phyloP scores from a whole-genome alignment of 2,797 vertebrate species.

The Pyrocephalus nanus region DNA sequence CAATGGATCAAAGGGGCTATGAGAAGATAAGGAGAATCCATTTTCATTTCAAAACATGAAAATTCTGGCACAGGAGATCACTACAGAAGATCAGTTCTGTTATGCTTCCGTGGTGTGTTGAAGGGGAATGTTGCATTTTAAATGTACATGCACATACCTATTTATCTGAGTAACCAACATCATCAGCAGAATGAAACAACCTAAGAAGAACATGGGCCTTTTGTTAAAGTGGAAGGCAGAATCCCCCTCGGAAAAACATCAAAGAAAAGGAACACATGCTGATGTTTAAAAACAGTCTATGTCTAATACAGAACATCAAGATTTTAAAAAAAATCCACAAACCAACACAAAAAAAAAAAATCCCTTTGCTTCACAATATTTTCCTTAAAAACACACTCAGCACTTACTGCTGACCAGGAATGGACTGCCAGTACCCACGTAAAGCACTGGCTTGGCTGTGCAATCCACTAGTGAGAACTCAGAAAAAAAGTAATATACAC shows the following conservation, averaged over 20 bases:
- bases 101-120: not conserved
- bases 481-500: not conserved
- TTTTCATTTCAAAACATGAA: conserved; percentile 67
- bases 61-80: conserved; percentile 56
- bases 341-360: not conserved
- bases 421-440: not conserved
- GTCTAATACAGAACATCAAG: conserved; percentile 33
- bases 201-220: conserved; percentile 5
- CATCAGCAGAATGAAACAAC: conserved; percentile 17
- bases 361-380: not conserved
- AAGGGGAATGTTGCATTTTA: conserved; percentile 30
- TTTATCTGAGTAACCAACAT: not conserved
- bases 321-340: not conserved
- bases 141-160: not conserved
- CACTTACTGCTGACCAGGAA: not conserved
- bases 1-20: conserved; percentile 67
- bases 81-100: conserved; percentile 32
- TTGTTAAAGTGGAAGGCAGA: conserved; percentile 46
- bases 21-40: conserved; percentile 70
- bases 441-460: not conserved
- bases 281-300: conserved; percentile 53
- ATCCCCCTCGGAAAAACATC: conserved; percentile 26
- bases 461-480: not conserved
- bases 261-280: conserved; percentile 46
- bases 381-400: conserved; percentile 23